Evolutionary conservation across 2,888 invertebrate species (phyloP).

Genomic region (Euphydryas editha): DNA sequence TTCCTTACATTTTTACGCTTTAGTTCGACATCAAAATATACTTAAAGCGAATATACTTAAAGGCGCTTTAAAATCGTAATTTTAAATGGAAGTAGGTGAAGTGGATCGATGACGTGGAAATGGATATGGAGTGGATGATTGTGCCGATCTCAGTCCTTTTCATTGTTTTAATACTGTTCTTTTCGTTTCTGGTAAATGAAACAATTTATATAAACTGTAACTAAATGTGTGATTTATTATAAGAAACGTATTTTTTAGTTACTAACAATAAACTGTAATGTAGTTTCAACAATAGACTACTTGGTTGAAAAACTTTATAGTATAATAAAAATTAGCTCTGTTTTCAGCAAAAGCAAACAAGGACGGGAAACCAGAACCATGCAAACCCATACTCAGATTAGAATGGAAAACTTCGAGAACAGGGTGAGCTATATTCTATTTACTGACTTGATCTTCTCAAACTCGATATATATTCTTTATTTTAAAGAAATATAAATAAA

Average conservation of each 20-base stretch:
- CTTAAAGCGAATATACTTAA: background rate
- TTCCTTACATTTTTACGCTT: background rate
- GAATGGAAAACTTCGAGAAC: slow-evolving; percentile 96
- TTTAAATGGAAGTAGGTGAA: background rate
- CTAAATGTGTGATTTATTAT: no score
- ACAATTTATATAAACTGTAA: no score
- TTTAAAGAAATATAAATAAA: background rate
- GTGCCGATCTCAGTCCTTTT: no score
- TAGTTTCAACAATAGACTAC: background rate
- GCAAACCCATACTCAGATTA: slow-evolving; percentile 97
- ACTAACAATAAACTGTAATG: background rate
- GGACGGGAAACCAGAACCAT: slow-evolving; percentile 96
- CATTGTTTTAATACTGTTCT: no score
- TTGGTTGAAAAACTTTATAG: background rate
- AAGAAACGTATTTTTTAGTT: no score
- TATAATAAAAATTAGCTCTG: background rate
- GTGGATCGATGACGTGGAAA: background rate
- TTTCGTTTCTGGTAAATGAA: no score
- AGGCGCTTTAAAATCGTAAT: background rate
- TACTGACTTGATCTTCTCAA: no score
- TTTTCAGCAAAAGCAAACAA: slow-evolving; percentile 93
- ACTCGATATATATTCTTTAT: no score
- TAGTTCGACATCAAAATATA: background rate
- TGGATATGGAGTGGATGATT: no score
- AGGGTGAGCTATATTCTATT: slow-evolving; percentile 89